A percentile compares a stretch with the other conserved stretches of the same genome.
phyloP scores from a whole-genome alignment of 2,113 vertebrate species.

The Oryzias curvinotus region DNA sequence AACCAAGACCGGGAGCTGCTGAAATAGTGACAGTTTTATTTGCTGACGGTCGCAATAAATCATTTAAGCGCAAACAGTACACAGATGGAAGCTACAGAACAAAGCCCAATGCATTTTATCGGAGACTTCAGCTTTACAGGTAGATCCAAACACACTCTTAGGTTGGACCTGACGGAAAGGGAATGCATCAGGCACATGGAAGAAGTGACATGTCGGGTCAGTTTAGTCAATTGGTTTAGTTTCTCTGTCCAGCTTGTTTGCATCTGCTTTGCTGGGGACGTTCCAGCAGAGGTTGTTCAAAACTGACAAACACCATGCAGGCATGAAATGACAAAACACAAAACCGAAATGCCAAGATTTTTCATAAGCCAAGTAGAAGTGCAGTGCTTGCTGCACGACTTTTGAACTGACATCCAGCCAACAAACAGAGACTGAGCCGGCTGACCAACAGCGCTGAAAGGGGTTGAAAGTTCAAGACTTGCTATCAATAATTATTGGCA shows the following conservation, averaged over 20 bases:
- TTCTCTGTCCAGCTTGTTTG: background rate
- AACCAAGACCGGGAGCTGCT: conserved; percentile 35
- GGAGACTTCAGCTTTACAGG: background rate
- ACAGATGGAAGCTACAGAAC: conserved; percentile 4
- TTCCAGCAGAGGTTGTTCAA: conserved; percentile 1
- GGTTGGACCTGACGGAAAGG: background rate
- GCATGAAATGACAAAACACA: conserved; percentile 43
- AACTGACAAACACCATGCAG: conserved; percentile 32
- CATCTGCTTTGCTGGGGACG: conserved; percentile 2
- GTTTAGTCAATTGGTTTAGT: conserved; percentile 9
- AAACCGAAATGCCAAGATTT: conserved; percentile 45
- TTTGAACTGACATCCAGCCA: conserved; percentile 56
- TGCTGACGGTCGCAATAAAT: conserved; percentile 44
- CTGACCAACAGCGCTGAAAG: conserved; percentile 63
- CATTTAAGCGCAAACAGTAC: background rate
- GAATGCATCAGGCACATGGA: background rate
- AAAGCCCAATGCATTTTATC: conserved; percentile 1
- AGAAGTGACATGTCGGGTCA: conserved; percentile 20
- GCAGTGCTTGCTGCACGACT: conserved; percentile 21
- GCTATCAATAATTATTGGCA: conserved; percentile 52
- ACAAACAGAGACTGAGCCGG: conserved; percentile 49
- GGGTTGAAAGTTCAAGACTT: conserved; percentile 54
- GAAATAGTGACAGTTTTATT: conserved; percentile 44
- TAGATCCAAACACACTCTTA: background rate
- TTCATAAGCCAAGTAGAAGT: conserved; percentile 44